A percentile compares a stretch with the other conserved stretches of the same genome.
Evolutionary conservation across 2,888 invertebrate species (phyloP).

Genomic region (Galeopsomyia nigrocyanea): DNA sequence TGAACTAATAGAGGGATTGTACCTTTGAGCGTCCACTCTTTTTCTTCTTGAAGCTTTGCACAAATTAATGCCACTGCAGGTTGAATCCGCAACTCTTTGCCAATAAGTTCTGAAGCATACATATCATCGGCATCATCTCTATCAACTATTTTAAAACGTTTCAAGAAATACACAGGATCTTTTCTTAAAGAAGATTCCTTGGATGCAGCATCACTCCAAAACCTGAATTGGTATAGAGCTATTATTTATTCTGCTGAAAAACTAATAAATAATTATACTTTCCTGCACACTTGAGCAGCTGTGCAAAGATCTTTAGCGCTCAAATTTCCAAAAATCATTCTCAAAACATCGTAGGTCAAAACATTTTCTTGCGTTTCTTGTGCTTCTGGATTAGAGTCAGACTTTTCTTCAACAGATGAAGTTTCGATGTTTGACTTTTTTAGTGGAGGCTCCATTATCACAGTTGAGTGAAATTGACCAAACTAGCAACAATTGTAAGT

Average conservation of each 20-base stretch:
- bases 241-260: slow-evolving; percentile 4
- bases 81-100: slow-evolving; percentile 50
- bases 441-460: slow-evolving; percentile 33
- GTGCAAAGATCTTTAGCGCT: slow-evolving; percentile 56
- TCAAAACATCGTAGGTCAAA: slow-evolving; percentile 61
- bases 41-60: slow-evolving; percentile 35
- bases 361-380: slow-evolving; percentile 14
- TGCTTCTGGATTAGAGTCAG: background rate
- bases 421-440: slow-evolving; percentile 16
- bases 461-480: background rate
- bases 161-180: slow-evolving; percentile 46
- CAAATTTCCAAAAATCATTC: slow-evolving; percentile 61
- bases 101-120: slow-evolving; percentile 31
- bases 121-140: slow-evolving; percentile 17
- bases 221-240: slow-evolving; percentile 45
- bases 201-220: slow-evolving; percentile 56
- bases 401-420: background rate
- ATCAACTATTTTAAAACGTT: slow-evolving; percentile 25
- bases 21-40: slow-evolving; percentile 38
- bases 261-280: slow-evolving; percentile 31
- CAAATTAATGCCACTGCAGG: slow-evolving; percentile 50
- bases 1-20: background rate
- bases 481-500: no score
- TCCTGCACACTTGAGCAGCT: slow-evolving; percentile 62
- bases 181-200: slow-evolving; percentile 51